Conservation (phyloP, 2,888 invertebrate genomes). For the Merodon equestris region DNA sequence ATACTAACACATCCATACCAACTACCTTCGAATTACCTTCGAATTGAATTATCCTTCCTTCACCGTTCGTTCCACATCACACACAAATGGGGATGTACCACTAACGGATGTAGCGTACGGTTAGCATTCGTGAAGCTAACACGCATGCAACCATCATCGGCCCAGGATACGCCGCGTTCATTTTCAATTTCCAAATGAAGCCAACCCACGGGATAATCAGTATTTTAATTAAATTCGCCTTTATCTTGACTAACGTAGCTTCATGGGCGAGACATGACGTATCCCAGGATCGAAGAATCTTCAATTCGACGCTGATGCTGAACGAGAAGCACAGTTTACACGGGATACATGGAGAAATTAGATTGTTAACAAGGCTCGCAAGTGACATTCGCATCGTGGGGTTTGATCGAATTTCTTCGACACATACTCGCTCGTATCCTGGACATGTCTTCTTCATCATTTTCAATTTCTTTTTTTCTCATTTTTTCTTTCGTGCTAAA, state of each 20-base stretch:
- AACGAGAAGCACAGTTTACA: too few species aligned
- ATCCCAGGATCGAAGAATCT: conserved; percentile 23
- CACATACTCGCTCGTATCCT: conserved; percentile 17
- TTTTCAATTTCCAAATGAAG: conserved; percentile 47
- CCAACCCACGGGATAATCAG: conserved; percentile 54
- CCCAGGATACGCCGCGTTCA: conserved; percentile 8
- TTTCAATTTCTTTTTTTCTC: conserved; percentile 17
- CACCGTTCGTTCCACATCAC: too few species aligned
- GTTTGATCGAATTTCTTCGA: conserved; percentile 36
- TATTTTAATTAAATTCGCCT: conserved; percentile 67
- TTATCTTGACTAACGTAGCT: conserved; percentile 37
- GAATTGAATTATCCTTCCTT: conserved; percentile 23
- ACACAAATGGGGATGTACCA: background rate
- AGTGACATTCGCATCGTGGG: conserved; percentile 29
- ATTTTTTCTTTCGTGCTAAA: conserved; percentile 32
- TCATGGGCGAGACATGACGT: conserved; percentile 37
- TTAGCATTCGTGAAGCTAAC: background rate
- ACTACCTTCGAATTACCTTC: background rate
- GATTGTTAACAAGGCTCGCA: conserved; percentile 58
- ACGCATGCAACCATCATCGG: too few species aligned
- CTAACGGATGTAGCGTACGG: conserved; percentile 5
- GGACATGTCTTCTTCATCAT: conserved; percentile 43
- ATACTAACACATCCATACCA: background rate
- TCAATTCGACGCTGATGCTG: background rate
- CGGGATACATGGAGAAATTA: conserved; percentile 55